Percentiles rank a stretch among this genome's conserved stretches.
These are phyloP conservation scores for Protaetia brevitarsis DNA, from an alignment of 1,140 invertebrate species.

Conservation along the genomic window DNA sequence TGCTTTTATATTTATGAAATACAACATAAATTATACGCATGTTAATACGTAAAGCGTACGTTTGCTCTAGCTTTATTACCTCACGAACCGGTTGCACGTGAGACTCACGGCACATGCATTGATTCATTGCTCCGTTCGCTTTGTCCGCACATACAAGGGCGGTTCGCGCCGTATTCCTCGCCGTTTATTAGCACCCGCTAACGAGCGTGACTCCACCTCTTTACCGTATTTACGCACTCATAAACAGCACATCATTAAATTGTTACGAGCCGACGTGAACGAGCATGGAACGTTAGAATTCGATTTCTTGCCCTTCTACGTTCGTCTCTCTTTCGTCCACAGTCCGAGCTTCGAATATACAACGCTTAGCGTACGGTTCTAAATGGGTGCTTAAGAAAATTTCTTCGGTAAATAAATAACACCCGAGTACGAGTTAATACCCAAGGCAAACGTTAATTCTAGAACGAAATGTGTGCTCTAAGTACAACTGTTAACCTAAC, in stretches of 20 bases:
- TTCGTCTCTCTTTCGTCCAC: not conserved
- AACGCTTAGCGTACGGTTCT: not conserved
- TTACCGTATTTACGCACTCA: constrained; percentile 15
- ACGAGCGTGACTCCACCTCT: constrained; percentile 9
- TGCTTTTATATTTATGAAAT: too few relatives aligned
- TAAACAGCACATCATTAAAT: constrained; percentile 8
- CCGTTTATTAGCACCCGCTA: constrained; percentile 15
- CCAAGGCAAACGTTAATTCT: not conserved
- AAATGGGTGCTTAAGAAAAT: constrained; percentile 5
- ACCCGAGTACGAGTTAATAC: not conserved
- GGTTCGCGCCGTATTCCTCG: not conserved
- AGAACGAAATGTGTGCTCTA: not conserved
- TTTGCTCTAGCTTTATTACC: too few relatives aligned
- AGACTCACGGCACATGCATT: too few relatives aligned
- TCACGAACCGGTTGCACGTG: too few relatives aligned
- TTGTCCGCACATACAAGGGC: too few relatives aligned
- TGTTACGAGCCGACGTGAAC: not conserved
- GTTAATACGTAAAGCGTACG: too few relatives aligned
- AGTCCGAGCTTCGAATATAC: not conserved
- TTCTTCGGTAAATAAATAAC: constrained; percentile 4
- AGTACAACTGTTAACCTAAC: not conserved
- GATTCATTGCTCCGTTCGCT: too few relatives aligned
- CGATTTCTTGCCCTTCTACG: not conserved
- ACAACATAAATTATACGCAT: too few relatives aligned
- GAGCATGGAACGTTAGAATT: not conserved